Percentiles rank a stretch among this genome's conserved stretches.
phyloP scores from a whole-genome alignment of 2,888 invertebrate genomes.

The Panzeria rudis region DNA sequence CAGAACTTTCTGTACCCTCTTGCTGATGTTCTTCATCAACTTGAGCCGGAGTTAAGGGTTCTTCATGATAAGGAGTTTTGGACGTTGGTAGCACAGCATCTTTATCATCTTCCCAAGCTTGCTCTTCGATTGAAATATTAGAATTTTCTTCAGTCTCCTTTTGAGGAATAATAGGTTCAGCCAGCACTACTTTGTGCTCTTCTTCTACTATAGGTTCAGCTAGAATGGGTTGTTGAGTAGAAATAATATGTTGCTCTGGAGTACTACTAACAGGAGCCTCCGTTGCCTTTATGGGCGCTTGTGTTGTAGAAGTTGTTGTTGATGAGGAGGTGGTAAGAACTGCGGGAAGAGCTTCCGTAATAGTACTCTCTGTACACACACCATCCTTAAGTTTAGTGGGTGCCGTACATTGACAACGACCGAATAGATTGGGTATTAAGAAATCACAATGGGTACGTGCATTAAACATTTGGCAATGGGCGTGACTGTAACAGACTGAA shows the following conservation, averaged over 20 bases:
- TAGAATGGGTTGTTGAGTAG: constrained; percentile 7
- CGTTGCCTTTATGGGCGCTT: constrained; percentile 35
- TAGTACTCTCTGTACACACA: constrained; percentile 85
- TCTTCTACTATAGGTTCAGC: constrained; percentile 19
- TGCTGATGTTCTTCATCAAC: constrained; percentile 4
- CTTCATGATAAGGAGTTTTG: neutral
- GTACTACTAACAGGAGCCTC: constrained; percentile 35
- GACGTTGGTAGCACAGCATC: neutral
- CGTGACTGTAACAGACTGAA: constrained; percentile 94
- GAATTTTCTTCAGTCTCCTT: constrained; percentile 18
- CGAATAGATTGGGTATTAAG: constrained; percentile 94
- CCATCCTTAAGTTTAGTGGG: constrained; percentile 87
- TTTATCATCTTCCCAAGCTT: constrained; percentile 62
- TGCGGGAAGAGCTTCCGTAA: constrained; percentile 51
- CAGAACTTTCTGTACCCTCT: constrained; percentile 68
- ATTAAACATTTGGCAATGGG: constrained; percentile 94
- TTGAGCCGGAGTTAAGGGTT: constrained; percentile 73
- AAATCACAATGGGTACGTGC: constrained; percentile 94
- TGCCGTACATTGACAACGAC: constrained; percentile 92
- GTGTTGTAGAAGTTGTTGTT: constrained; percentile 64
- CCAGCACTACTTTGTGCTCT: neutral
- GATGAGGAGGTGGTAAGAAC: constrained; percentile 69
- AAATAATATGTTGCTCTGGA: neutral
- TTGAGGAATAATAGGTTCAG: constrained; percentile 7
- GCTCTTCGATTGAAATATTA: constrained; percentile 54